Evolutionary conservation across 2,888 invertebrate genomes (phyloP).

Genomic region (Notodromas monacha): DNA sequence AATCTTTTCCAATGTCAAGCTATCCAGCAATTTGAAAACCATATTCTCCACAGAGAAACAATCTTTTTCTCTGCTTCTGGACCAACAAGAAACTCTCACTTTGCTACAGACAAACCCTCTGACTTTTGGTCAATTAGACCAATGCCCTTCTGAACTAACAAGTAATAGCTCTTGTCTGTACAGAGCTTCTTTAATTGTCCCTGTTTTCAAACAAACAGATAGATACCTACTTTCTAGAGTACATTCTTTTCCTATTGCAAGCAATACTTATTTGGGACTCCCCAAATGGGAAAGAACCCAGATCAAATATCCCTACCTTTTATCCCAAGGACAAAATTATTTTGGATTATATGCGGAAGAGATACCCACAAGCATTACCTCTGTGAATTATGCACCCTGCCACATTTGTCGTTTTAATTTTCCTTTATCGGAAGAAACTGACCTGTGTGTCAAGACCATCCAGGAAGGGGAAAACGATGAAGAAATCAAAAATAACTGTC

Average conservation of each 20-base stretch:
- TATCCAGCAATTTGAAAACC: constrained; percentile 4
- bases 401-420: too few relatives aligned
- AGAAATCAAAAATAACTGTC: too few relatives aligned
- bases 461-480: too few relatives aligned
- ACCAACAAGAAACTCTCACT: constrained; percentile 4
- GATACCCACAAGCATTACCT: constrained; percentile 1
- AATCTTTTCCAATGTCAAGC: constrained; percentile 1
- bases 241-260: constrained; percentile 4
- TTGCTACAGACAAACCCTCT: constrained; percentile 4
- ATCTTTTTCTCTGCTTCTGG: constrained; percentile 4
- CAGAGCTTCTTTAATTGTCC: constrained; percentile 4
- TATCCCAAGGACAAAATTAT: constrained; percentile 4
- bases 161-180: constrained; percentile 4
- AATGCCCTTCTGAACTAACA: constrained; percentile 1
- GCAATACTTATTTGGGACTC: constrained; percentile 4
- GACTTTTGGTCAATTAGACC: constrained; percentile 2
- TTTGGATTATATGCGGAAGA: constrained; percentile 2
- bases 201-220: constrained; percentile 4
- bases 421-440: too few relatives aligned
- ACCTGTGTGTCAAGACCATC: too few relatives aligned
- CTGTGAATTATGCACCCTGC: constrained; percentile 2
- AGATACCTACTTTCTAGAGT: constrained; percentile 1
- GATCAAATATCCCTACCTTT: constrained; percentile 2
- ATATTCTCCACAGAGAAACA: constrained; percentile 4
- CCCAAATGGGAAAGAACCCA: constrained; percentile 4